Evolutionary conservation across 2,888 invertebrate species (phyloP).

Genomic region (Caenorhabditis japonica): DNA sequence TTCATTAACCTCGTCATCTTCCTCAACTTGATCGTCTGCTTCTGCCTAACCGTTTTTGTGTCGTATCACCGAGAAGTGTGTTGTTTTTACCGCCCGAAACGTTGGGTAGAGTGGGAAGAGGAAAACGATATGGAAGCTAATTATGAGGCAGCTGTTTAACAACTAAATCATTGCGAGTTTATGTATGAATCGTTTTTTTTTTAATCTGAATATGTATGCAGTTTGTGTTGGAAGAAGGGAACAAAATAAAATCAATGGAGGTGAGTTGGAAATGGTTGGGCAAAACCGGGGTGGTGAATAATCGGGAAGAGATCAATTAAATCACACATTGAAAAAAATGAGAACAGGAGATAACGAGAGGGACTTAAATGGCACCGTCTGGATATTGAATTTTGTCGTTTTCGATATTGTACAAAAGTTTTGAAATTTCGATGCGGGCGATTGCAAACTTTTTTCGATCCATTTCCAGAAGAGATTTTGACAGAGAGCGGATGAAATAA

Average conservation of each 20-base stretch:
- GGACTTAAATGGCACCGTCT: background rate
- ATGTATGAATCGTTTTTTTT: no score
- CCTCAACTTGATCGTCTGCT: constrained; percentile 6
- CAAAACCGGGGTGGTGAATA: no score
- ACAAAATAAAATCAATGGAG: no score
- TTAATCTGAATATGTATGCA: no score
- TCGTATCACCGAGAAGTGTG: constrained; percentile 18
- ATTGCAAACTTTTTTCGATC: constrained; percentile 52
- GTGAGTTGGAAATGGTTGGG: no score
- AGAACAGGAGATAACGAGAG: constrained; percentile 20
- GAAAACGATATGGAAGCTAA: background rate
- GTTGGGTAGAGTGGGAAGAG: background rate
- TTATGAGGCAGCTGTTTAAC: background rate
- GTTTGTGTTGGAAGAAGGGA: no score
- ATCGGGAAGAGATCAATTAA: background rate
- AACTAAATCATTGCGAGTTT: background rate
- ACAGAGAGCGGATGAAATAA: constrained; percentile 52
- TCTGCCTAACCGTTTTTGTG: constrained; percentile 11
- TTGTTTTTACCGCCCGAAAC: constrained; percentile 18
- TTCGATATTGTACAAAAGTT: constrained; percentile 54
- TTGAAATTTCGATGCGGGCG: constrained; percentile 59
- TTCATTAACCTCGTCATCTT: constrained; percentile 1
- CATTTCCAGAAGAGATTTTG: constrained; percentile 48
- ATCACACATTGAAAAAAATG: background rate
- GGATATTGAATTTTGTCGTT: constrained; percentile 16